A percentile compares a stretch with the other conserved stretches of the same genome.
Evolutionary conservation across 2,888 invertebrate species (phyloP).

Genomic region (Labia minor): DNA sequence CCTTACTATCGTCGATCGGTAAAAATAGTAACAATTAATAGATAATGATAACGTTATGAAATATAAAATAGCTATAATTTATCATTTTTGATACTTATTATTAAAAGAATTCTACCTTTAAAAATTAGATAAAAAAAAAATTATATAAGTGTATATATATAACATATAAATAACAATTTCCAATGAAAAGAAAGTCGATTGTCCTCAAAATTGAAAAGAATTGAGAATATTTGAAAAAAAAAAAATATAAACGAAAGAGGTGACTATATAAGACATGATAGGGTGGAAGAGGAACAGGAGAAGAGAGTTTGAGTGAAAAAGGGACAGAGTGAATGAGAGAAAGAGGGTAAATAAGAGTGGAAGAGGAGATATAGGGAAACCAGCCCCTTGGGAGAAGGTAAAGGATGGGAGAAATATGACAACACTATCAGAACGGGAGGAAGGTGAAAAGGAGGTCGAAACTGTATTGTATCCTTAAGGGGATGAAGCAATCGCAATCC

Average conservation of each 20-base stretch:
- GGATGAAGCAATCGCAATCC: conserved; percentile 13
- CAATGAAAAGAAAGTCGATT: not conserved
- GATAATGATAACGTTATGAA: no score
- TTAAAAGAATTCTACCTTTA: no score
- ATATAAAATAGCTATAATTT: no score
- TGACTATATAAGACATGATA: no score
- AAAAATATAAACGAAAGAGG: no score
- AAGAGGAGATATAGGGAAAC: not conserved
- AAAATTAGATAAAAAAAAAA: no score
- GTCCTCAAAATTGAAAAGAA: not conserved
- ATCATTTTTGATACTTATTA: no score
- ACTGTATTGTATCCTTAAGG: conserved; percentile 3
- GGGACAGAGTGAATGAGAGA: not conserved
- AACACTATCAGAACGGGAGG: not conserved
- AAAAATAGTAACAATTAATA: no score
- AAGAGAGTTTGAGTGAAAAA: not conserved
- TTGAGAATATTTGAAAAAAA: conserved; percentile 1
- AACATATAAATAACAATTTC: not conserved
- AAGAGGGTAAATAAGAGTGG: not conserved
- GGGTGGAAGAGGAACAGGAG: not conserved
- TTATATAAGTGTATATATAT: no score
- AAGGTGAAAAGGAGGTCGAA: conserved; percentile 13
- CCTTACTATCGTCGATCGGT: no score
- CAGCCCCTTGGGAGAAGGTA: not conserved
- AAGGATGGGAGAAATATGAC: not conserved